Evolutionary conservation across 2,113 vertebrate genomes (phyloP), one percentile per base, ranked within the genome.

Genomic region (Festucalex cinctus): DNA sequence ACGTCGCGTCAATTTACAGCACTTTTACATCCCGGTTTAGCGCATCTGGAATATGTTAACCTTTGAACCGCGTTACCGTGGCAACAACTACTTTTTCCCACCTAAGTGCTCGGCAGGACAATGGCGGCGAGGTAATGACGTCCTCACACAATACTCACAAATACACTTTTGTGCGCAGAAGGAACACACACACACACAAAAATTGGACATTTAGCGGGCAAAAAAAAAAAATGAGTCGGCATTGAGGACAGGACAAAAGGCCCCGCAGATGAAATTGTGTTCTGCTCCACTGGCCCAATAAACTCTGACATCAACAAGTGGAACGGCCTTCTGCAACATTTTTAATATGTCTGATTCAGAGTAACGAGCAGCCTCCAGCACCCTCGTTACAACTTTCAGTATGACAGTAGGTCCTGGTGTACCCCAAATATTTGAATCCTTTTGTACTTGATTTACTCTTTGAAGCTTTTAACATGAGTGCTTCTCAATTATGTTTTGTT

Each of bases 31-130:
- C 58, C 71, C 1, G 7, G 10, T 35, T 58, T 66, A 80, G 68
- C 65, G 37, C 13, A 37, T 76, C 70, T 70, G 69, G 57, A 69
- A 65, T 58, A 65, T 44, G 64, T 76, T 74, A 61, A 83, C 77
- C 84, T 61, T 65, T 83, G 77, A 85, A 76, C 81, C n/a, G 4
- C 1, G 83, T 90, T 74, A 75, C 83, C 77, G 77, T 66, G 75
- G 79, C 36, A 24, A 84, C 44, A 1, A 49, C 32, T 46, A 53
- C 81, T 67, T 72, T 44, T 70, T 68, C 74, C 56, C 70, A 57
- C 58, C 63, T n/a, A 6, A 65, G 44, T 49, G 7, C 32, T 74
- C 66, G 37, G 77, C 54, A 22, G 76, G 69, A 86, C 83, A 84
- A 84, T 76, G 75, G 63, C 69, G 71, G 6, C 3, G 71, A 77